Evolutionary conservation across 2,797 vertebrate genomes (phyloP).

Genomic region (Linurgus olivaceus): DNA sequence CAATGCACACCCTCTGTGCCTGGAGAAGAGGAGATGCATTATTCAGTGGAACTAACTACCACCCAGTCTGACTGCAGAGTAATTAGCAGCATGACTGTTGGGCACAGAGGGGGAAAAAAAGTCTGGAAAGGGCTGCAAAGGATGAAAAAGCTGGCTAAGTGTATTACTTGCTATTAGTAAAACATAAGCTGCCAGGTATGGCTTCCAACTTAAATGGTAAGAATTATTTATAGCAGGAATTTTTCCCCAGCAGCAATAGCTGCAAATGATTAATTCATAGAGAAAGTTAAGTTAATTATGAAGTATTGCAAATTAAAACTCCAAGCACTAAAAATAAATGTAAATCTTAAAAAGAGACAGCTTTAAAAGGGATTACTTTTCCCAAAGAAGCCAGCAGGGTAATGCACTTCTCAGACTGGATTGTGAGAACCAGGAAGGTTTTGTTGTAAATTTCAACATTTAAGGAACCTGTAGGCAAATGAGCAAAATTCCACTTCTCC

Average conservation of each 20-base stretch:
- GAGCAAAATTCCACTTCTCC: neutral
- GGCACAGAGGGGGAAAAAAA: neutral
- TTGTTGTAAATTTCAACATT: neutral
- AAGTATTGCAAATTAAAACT: constrained; percentile 39
- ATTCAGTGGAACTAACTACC: constrained; percentile 7
- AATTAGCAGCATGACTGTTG: constrained; percentile 19
- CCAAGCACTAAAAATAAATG: neutral
- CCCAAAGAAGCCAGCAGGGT: neutral
- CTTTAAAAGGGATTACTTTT: neutral
- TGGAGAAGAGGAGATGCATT: constrained; percentile 2
- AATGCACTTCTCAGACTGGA: neutral
- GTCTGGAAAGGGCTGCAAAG: neutral
- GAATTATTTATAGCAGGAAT: constrained; percentile 36
- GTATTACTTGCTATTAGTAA: neutral
- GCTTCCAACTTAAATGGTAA: neutral
- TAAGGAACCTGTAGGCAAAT: neutral
- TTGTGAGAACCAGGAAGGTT: neutral
- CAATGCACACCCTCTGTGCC: neutral
- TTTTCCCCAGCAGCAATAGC: constrained; percentile 11
- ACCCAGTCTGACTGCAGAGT: neutral
- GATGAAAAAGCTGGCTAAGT: constrained; percentile 31
- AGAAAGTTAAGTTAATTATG: constrained; percentile 25
- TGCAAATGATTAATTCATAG: constrained; percentile 42
- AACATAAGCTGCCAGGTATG: constrained; percentile 7
- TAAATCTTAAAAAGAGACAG: neutral